Base-by-base conservation (phyloP, 2,888 invertebrate genomes). In the Steinernema hermaphroditum region DNA sequence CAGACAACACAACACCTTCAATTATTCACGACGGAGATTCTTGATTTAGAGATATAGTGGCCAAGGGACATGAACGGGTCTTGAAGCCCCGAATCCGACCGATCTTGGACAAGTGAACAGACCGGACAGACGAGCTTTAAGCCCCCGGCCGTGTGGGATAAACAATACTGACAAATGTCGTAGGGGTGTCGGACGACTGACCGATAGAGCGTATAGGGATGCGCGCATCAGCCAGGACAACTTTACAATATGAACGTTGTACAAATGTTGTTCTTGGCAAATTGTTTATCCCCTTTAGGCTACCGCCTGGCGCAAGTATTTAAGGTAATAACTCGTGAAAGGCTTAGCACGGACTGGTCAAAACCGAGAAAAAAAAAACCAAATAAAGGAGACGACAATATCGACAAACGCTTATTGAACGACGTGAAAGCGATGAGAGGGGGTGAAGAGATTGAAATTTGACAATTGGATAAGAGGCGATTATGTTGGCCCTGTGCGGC, bases 161-260 rank as follows among this genome's bases (percentile, higher is more conserved):
- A 54, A 54, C 54, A 54, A 54, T 54, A 27, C 54, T 54, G 54
- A 54, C 54, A 54, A 54, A 54, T 54, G 54, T 54, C 54, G 54
- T 24, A 16, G 16, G 37, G 46, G n/a, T 46, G 46, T 14, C 24
- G 27, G 6, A 54, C 24, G 16, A 54, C 37, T 8, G 37, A 37
- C 37, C 37, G 54, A 14, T 27, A 2, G 54, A 54, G 6, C 54
- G 54, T 54, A 22, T 22, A 54, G 22, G 22, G 54, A 54, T 54
- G 27, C 27, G 54, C 54, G 54, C 54, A 6, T 6, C 46, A 9
- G 16, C 19, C 46, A 16, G 8, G 54, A 27, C 54, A 54, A 54
- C 54, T 54, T 54, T 54, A 54, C 54, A 54, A 54, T 54, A 24
- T 54, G 2, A 24, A 54, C 9, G 54, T 27, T 54, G 54, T 54